Conservation (phyloP, 2,797 vertebrate species). For the Eremophila alpestris region DNA sequence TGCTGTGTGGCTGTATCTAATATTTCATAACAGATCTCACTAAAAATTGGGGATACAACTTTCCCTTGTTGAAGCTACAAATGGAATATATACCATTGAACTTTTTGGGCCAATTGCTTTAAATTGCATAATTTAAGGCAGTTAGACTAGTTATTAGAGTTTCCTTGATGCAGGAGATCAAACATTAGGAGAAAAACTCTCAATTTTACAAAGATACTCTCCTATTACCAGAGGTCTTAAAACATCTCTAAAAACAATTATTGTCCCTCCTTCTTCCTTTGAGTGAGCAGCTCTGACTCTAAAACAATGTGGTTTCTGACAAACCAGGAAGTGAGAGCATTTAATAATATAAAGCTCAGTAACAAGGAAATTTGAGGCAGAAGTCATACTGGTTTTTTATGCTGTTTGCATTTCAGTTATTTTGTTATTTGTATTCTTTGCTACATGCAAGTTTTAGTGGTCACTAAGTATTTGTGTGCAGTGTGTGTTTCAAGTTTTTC, state of each 20-base stretch:
- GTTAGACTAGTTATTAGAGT: not conserved
- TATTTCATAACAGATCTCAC: not conserved
- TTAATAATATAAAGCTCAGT: not conserved
- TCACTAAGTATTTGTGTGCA: not conserved
- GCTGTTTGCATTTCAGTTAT: not conserved
- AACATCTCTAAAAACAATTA: not conserved
- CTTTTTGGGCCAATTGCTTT: not conserved
- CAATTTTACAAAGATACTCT: not conserved
- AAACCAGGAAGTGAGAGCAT: conserved; percentile 50
- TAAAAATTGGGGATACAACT: not conserved
- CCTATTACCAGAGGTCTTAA: not conserved
- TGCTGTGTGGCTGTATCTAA: not conserved
- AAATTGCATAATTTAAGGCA: not conserved
- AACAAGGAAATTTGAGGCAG: not conserved
- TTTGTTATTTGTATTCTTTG: not conserved
- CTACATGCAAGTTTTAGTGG: not conserved
- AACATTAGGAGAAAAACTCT: not conserved
- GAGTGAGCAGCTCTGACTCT: conserved; percentile 18
- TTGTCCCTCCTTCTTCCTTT: not conserved
- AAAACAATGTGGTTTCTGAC: not conserved
- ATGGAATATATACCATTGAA: rapidly evolving
- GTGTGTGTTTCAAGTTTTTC: not conserved
- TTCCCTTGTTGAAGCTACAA: not conserved
- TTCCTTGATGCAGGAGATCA: not conserved
- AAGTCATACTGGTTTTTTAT: not conserved